These are phyloP conservation scores for Sphaerophoria rueppellii DNA, from an alignment of 2,888 invertebrate species.

Conservation along the genomic window DNA sequence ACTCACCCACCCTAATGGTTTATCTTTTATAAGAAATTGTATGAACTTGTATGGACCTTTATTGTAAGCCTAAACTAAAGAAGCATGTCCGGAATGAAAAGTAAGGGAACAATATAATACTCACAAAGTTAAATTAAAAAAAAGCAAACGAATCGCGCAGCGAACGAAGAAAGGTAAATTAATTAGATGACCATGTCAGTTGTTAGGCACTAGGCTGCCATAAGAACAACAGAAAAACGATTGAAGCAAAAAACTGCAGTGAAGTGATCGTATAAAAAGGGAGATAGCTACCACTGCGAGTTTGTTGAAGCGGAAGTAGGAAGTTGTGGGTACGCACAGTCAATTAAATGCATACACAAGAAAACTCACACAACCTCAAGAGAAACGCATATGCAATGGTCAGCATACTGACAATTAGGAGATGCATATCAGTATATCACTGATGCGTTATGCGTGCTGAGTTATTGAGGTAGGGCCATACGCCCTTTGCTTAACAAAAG, in stretches of 20 bases:
- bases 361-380: constrained; percentile 2
- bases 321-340: constrained; percentile 69
- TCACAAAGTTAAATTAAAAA: constrained; percentile 28
- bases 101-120: constrained; percentile 17
- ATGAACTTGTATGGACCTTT: not conserved
- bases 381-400: constrained; percentile 33
- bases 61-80: too few relatives aligned
- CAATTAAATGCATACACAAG: constrained; percentile 50
- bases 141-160: constrained; percentile 27
- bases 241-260: constrained; percentile 38
- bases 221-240: constrained; percentile 53
- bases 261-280: constrained; percentile 27
- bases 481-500: too few relatives aligned
- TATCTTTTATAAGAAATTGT: too few relatives aligned
- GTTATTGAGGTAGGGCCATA: constrained; percentile 35
- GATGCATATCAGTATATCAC: constrained; percentile 60
- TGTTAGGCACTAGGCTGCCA: constrained; percentile 45
- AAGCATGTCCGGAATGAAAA: constrained; percentile 37
- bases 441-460: constrained; percentile 39
- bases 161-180: constrained; percentile 59
- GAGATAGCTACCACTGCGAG: constrained; percentile 25
- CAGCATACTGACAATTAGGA: constrained; percentile 45
- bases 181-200: constrained; percentile 60
- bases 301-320: constrained; percentile 59
- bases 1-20: too few relatives aligned